These are phyloP conservation scores for Dione vanillae DNA, from an alignment of 2,888 invertebrate species.

Conservation along the genomic window DNA sequence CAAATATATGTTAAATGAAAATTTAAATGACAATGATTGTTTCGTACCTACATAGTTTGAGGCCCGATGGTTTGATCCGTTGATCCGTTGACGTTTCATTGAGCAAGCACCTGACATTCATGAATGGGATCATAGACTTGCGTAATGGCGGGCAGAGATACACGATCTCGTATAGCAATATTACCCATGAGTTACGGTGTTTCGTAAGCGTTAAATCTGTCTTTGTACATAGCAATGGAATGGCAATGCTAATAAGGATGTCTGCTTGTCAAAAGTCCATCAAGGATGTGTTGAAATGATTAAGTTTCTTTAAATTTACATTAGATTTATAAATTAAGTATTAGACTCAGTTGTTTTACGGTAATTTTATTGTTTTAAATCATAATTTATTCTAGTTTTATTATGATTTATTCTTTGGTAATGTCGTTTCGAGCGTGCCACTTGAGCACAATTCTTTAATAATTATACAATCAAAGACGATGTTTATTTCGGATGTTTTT, in stretches of 20 bases:
- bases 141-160: constrained; percentile 25
- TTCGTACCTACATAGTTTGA: background rate
- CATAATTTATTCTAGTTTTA: no score
- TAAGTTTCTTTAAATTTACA: background rate
- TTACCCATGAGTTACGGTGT: constrained; percentile 42
- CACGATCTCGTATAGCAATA: constrained; percentile 28
- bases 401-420: no score
- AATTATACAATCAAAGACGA: no score
- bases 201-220: constrained; percentile 25
- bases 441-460: no score
- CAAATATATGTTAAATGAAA: background rate
- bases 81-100: constrained; percentile 58
- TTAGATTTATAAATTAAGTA: background rate
- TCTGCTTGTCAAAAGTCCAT: constrained; percentile 34
- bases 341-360: background rate
- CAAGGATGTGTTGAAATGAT: constrained; percentile 10
- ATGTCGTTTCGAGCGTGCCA: no score
- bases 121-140: constrained; percentile 47
- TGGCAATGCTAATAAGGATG: constrained; percentile 20
- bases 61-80: background rate
- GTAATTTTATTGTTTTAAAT: background rate
- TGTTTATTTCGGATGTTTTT: no score
- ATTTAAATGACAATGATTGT: constrained; percentile 18
- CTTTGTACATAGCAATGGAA: constrained; percentile 6
- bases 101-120: constrained; percentile 61